Conservation (phyloP, 2,113 vertebrate species). For the Saguinus midas region DNA sequence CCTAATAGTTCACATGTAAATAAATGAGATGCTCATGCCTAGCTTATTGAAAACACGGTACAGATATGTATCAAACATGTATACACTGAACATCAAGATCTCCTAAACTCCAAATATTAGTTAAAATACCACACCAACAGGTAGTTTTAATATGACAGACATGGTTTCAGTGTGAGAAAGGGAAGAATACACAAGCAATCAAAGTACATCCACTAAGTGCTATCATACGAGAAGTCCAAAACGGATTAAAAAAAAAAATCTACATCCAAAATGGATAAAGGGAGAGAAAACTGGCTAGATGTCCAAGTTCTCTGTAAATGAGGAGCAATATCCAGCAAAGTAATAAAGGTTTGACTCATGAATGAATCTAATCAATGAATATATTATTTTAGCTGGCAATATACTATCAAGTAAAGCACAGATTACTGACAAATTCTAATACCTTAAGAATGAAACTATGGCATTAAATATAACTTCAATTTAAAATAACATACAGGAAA, state of each 20-base stretch:
- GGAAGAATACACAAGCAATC: slow-evolving; percentile 15
- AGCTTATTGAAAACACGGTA: neutral
- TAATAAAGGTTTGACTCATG: neutral
- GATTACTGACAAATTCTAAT: neutral
- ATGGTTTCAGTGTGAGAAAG: neutral
- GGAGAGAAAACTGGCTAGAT: neutral
- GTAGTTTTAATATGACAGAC: neutral
- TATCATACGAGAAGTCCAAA: neutral
- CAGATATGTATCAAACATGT: neutral
- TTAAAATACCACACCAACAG: neutral
- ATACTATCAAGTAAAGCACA: neutral
- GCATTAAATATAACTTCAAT: neutral
- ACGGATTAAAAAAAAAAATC: neutral
- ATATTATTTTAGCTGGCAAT: neutral
- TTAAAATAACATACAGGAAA: slow-evolving; percentile 11
- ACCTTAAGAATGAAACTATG: neutral
- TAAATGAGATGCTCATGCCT: neutral
- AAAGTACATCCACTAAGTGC: neutral
- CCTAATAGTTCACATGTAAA: neutral
- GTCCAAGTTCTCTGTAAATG: neutral
- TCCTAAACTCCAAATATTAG: neutral
- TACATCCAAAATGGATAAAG: neutral
- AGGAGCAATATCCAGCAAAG: neutral
- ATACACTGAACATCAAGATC: neutral
- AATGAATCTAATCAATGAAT: neutral